Evolutionary conservation across 1,140 invertebrate genomes (phyloP).

Genomic region (Drosophila kikkawai): DNA sequence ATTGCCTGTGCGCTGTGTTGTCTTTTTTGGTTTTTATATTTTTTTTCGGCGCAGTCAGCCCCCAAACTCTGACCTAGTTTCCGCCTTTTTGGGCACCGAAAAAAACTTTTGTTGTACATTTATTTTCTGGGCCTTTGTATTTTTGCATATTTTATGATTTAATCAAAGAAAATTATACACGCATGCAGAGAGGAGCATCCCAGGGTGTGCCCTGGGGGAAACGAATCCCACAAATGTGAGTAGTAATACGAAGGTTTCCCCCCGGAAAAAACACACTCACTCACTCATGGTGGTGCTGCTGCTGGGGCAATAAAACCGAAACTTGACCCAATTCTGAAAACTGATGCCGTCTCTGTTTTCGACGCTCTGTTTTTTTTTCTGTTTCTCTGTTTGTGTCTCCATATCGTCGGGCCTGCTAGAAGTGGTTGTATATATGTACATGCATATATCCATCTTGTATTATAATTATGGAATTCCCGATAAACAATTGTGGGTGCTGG

Average conservation of each 20-base stretch:
- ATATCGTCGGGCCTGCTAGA: constrained; percentile 32
- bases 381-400: constrained; percentile 37
- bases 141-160: constrained; percentile 83
- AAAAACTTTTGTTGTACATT: constrained; percentile 55
- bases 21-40: constrained; percentile 11
- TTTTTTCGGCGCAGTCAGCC: constrained; percentile 34
- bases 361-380: constrained; percentile 28
- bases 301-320: constrained; percentile 75
- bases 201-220: constrained; percentile 59
- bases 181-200: constrained; percentile 52
- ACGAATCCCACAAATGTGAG: constrained; percentile 30
- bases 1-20: constrained; percentile 13
- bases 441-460: constrained; percentile 36
- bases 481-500: constrained; percentile 56
- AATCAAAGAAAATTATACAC: constrained; percentile 81
- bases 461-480: constrained; percentile 43
- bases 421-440: constrained; percentile 23
- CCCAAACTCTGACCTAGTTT: constrained; percentile 78
- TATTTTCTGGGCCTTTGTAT: constrained; percentile 38
- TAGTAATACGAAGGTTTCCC: constrained; percentile 20
- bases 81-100: constrained; percentile 73
- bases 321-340: constrained; percentile 78
- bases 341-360: constrained; percentile 48
- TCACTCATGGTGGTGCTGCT: constrained; percentile 5
- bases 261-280: constrained; percentile 8